These are phyloP conservation scores for Eueremaeus valkanovi DNA, from an alignment of 2,888 invertebrate species.

Conservation along the genomic window DNA sequence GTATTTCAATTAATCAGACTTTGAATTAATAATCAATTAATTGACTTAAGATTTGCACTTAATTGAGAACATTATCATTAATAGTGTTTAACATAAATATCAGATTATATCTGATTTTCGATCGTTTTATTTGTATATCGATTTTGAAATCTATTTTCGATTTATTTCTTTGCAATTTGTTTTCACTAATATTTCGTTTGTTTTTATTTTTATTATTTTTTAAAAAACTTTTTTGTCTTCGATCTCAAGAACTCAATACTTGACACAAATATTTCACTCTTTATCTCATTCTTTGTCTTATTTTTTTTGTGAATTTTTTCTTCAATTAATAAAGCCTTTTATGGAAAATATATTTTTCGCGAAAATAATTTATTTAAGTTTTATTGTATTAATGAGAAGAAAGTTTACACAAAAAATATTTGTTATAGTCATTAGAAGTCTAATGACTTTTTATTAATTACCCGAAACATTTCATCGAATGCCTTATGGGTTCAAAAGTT, in stretches of 20 bases:
- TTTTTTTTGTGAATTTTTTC: background rate
- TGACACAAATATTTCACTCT: background rate
- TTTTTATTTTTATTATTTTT: background rate
- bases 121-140: no score
- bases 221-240: background rate
- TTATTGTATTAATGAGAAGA: background rate
- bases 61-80: no score
- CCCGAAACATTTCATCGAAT: background rate
- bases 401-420: background rate
- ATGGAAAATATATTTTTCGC: background rate
- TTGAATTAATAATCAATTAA: no score
- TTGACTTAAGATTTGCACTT: no score
- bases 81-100: no score
- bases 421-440: background rate
- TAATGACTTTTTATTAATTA: background rate
- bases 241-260: background rate
- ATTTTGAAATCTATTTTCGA: no score
- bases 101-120: no score
- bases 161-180: background rate
- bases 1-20: no score
- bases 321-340: background rate
- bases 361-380: background rate
- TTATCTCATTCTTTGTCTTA: background rate
- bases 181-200: background rate
- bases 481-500: background rate